phyloP scores from a whole-genome alignment of 2,797 vertebrate species.

The Arrhamphus sclerolepis region DNA sequence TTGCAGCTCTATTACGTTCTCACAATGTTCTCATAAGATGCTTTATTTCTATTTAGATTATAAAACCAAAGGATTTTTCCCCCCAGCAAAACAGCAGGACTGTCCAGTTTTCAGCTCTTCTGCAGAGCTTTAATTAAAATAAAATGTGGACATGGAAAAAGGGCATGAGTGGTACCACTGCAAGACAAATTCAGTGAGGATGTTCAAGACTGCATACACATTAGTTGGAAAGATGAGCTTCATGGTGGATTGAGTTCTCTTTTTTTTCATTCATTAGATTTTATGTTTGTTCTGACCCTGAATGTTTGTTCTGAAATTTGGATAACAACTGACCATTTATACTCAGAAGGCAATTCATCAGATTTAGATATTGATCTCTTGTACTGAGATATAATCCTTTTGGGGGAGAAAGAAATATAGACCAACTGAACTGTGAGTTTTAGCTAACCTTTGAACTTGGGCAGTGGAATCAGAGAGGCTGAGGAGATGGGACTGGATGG shows the following conservation, averaged over 20 bases:
- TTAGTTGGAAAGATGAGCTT: constrained; percentile 3
- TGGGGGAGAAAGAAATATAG: constrained; percentile 1
- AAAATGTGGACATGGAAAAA: constrained; percentile 30
- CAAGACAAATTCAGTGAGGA: constrained; percentile 20
- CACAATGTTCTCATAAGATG: constrained; percentile 14
- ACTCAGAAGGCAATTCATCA: neutral
- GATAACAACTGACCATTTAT: constrained; percentile 25
- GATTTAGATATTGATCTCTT: constrained; percentile 15
- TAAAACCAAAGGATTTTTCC: constrained; percentile 27
- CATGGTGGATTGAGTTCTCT: neutral
- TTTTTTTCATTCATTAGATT: neutral
- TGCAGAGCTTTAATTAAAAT: constrained; percentile 52
- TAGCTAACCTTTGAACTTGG: constrained; percentile 19
- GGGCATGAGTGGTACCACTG: neutral
- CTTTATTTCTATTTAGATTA: constrained; percentile 35
- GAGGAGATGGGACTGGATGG: constrained; percentile 32
- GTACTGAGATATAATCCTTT: constrained; percentile 4
- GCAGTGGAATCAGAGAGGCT: constrained; percentile 50
- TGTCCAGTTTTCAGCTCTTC: constrained; percentile 20
- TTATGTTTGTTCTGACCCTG: constrained; percentile 49
- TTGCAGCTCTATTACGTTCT: constrained; percentile 21
- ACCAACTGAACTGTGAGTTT: constrained; percentile 8
- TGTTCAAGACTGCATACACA: neutral
- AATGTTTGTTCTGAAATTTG: constrained; percentile 25
- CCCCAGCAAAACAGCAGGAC: constrained; percentile 10